Conservation (phyloP, 1,140 invertebrate species). For the Microplitis mediator region DNA sequence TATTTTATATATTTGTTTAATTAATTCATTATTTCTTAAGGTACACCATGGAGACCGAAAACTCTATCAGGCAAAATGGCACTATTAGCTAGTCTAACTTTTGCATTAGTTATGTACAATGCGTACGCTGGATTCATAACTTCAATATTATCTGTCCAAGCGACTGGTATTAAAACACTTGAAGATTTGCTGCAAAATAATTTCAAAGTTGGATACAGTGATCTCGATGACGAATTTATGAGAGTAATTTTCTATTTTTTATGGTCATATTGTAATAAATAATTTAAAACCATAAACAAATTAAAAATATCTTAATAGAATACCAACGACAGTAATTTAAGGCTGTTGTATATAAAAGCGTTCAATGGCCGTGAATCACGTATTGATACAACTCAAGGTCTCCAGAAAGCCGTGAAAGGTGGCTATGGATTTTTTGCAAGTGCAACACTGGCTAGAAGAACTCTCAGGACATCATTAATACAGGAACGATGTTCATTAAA, state of each 20-base stretch:
- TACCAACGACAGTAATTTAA: conserved; percentile 54
- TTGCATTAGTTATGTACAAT: conserved; percentile 67
- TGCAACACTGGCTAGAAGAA: conserved; percentile 54
- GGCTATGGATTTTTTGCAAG: conserved; percentile 60
- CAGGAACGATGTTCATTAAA: conserved; percentile 54
- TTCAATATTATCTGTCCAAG: conserved; percentile 69
- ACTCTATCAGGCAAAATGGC: conserved; percentile 65
- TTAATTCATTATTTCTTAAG: conserved; percentile 34
- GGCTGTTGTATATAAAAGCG: conserved; percentile 57
- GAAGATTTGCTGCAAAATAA: conserved; percentile 65
- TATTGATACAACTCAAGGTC: conserved; percentile 50
- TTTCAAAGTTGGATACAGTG: conserved; percentile 67
- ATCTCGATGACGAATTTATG: conserved; percentile 54
- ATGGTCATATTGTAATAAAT: background rate
- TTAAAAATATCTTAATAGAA: conserved; percentile 39
- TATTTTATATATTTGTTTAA: background rate
- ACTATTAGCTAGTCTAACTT: conserved; percentile 65
- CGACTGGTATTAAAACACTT: conserved; percentile 64
- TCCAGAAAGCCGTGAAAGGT: conserved; percentile 51
- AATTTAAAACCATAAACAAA: background rate
- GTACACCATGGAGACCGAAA: conserved; percentile 65
- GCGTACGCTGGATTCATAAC: conserved; percentile 70
- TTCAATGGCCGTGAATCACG: conserved; percentile 53
- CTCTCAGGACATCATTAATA: conserved; percentile 50
- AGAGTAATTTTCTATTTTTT: conserved; percentile 39